These are phyloP conservation scores for Brachyistius frenatus DNA, from an alignment of 2,113 vertebrate genomes.

Conservation along the genomic window DNA sequence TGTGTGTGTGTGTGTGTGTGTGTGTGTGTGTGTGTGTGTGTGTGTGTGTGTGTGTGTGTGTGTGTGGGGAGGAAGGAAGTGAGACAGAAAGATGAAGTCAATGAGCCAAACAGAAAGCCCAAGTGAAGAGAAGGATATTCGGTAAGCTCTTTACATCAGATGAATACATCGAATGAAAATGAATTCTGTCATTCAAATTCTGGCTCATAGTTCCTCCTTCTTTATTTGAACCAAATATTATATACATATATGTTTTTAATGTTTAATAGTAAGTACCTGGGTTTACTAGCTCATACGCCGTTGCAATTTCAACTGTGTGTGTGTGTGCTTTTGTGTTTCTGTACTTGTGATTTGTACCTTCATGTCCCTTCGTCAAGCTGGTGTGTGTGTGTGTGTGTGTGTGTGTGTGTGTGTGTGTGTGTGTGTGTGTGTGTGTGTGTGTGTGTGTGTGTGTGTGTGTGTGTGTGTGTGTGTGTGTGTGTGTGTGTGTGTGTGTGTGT, in stretches of 20 bases:
- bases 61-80: background rate
- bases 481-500: background rate
- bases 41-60: background rate
- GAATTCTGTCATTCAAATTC: too few species aligned
- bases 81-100: slow-evolving; percentile 15
- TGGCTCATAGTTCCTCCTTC: too few species aligned
- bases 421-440: background rate
- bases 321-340: too few species aligned
- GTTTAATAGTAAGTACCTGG: too few species aligned
- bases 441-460: background rate
- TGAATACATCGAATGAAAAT: slow-evolving; percentile 22
- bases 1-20: too few species aligned
- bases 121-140: slow-evolving; percentile 12
- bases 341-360: too few species aligned
- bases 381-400: background rate
- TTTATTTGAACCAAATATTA: too few species aligned
- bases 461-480: background rate
- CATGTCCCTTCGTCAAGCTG: background rate
- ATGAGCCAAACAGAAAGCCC: slow-evolving; percentile 11
- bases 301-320: too few species aligned
- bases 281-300: too few species aligned
- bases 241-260: too few species aligned
- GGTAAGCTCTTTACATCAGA: slow-evolving; percentile 24
- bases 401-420: background rate
- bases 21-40: too few species aligned